phyloP scores from a whole-genome alignment of 2,888 invertebrate species.

The Lasioglossum calceatum region DNA sequence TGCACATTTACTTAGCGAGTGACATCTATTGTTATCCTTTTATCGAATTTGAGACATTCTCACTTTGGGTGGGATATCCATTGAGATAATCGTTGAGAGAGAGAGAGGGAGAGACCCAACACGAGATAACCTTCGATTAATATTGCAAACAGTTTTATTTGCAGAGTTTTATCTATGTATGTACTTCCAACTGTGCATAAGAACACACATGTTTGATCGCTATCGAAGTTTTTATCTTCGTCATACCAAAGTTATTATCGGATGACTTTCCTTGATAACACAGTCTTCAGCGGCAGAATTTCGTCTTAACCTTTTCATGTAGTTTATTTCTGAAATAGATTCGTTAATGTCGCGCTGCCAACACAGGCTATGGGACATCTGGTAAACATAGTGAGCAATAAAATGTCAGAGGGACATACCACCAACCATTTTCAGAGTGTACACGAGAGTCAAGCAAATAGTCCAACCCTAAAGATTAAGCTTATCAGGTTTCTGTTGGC shows the following conservation, averaged over 20 bases:
- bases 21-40: not conserved
- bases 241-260: not conserved
- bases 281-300: not conserved
- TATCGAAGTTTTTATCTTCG: not conserved
- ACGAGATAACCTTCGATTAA: not conserved
- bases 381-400: not conserved
- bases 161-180: not conserved
- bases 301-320: not conserved
- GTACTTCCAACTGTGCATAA: not conserved
- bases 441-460: constrained; percentile 27
- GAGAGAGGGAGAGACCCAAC: not conserved
- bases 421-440: not conserved
- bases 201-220: not conserved
- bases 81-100: not conserved
- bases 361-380: not conserved
- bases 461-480: constrained; percentile 30
- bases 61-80: not conserved
- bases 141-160: not conserved
- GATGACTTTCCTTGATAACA: not conserved
- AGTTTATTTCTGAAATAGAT: not conserved
- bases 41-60: not conserved
- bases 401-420: not conserved
- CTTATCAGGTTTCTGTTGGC: constrained; percentile 39
- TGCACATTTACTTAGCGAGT: not conserved
- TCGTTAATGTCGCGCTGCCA: not conserved